Evolutionary conservation across 2,888 invertebrate species (phyloP).

Genomic region (Stegana nigrithorax): DNA sequence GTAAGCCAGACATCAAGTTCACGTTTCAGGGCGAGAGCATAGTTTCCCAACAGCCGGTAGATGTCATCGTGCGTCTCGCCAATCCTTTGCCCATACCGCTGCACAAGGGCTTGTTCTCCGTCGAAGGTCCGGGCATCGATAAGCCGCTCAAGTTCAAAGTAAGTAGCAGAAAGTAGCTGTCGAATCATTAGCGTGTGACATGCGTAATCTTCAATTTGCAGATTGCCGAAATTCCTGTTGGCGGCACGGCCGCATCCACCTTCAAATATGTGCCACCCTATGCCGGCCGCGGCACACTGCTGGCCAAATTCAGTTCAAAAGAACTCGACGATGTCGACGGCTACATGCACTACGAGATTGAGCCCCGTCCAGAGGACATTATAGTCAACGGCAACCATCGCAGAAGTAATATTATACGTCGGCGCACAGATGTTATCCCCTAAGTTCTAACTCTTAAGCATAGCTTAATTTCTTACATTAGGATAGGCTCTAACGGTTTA

Average conservation of each 20-base stretch:
- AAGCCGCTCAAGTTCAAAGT: conserved; percentile 80
- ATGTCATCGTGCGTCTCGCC: conserved; percentile 76
- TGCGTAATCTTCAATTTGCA: conserved; percentile 31
- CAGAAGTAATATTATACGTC: conserved; percentile 56
- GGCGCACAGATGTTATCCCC: conserved; percentile 64
- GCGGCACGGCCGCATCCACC: conserved; percentile 77
- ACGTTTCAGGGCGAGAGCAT: conserved; percentile 72
- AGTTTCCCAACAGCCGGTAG: conserved; percentile 70
- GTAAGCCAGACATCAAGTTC: conserved; percentile 90
- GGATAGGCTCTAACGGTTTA: too few relatives aligned
- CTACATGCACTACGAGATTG: conserved; percentile 81
- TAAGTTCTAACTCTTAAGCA: conserved; percentile 32
- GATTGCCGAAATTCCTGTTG: conserved; percentile 71
- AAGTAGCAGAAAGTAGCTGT: conserved; percentile 10
- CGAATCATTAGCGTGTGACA: not conserved
- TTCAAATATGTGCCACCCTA: conserved; percentile 83
- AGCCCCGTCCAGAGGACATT: conserved; percentile 66
- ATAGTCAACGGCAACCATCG: conserved; percentile 53
- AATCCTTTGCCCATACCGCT: conserved; percentile 87
- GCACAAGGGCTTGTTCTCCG: conserved; percentile 80
- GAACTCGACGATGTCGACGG: conserved; percentile 93
- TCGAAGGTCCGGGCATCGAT: conserved; percentile 86
- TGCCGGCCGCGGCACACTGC: conserved; percentile 83
- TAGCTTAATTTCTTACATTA: conserved; percentile 4
- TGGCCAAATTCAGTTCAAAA: conserved; percentile 87